These are phyloP conservation scores for Melangyna quadrimaculata DNA, from an alignment of 2,888 invertebrate species.

Conservation along the genomic window DNA sequence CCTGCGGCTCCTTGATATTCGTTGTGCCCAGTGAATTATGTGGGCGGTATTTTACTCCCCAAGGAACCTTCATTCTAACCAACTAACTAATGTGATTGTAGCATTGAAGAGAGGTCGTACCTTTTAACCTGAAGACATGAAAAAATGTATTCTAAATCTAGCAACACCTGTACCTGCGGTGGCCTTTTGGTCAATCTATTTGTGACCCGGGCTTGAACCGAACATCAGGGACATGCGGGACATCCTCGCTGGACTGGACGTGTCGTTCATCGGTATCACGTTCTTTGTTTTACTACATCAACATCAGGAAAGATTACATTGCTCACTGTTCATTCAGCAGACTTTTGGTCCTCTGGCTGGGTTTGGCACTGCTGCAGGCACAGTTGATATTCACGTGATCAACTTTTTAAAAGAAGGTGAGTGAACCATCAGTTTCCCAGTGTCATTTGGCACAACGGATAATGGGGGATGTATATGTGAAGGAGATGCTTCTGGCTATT, in stretches of 20 bases:
- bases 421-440: too few relatives aligned
- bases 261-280: conserved; percentile 45
- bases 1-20: conserved; percentile 33
- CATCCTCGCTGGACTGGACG: background rate
- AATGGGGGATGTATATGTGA: too few relatives aligned
- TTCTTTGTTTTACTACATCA: conserved; percentile 60
- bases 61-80: conserved; percentile 29
- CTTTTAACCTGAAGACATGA: conserved; percentile 24
- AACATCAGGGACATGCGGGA: background rate
- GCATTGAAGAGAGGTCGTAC: conserved; percentile 32
- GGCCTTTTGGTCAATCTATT: background rate
- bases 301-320: conserved; percentile 48
- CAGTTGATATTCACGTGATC: conserved; percentile 59
- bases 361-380: background rate
- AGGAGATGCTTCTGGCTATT: background rate
- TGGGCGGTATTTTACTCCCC: conserved; percentile 47
- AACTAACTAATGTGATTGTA: conserved; percentile 58
- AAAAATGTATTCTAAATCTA: background rate
- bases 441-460: conserved; percentile 15
- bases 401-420: conserved; percentile 22
- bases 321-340: background rate
- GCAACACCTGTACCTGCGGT: conserved; percentile 41
- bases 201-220: conserved; percentile 31
- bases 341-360: conserved; percentile 31
- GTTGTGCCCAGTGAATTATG: conserved; percentile 55